Percentiles rank a stretch among this genome's conserved stretches.
These are phyloP conservation scores for Hylomyscus alleni DNA, from an alignment of 2,797 vertebrate genomes.

Conservation along the genomic window DNA sequence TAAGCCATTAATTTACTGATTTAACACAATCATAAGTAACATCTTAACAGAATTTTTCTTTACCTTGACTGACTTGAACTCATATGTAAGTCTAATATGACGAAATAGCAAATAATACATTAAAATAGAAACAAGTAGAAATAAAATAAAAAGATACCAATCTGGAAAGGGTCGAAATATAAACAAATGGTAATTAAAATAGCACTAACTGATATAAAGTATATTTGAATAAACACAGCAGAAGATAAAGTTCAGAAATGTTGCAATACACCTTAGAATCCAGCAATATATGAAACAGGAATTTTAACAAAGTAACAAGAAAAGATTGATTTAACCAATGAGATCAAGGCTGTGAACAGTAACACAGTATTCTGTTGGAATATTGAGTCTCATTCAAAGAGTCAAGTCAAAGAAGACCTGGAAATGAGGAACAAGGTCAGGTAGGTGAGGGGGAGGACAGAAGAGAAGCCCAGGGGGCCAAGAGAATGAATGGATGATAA, in stretches of 20 bases:
- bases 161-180: conserved; percentile 11
- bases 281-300: neutral
- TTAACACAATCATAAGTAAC: neutral
- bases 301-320: neutral
- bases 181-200: conserved; percentile 13
- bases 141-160: neutral
- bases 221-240: neutral
- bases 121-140: neutral
- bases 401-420: conserved; percentile 19
- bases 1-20: neutral
- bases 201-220: neutral
- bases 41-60: neutral
- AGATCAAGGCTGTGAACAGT: neutral
- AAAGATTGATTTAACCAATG: neutral
- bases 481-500: neutral
- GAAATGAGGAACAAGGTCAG: neutral
- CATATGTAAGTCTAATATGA: neutral
- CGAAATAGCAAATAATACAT: conserved; percentile 29
- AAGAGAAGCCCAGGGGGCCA: neutral
- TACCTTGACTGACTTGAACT: conserved; percentile 52
- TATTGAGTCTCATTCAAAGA: neutral
- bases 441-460: neutral
- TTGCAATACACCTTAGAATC: neutral
- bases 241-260: neutral
- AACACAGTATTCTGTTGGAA: neutral